Base-by-base conservation (phyloP, 2,888 invertebrate genomes). In the Dastarcus helophoroides region DNA sequence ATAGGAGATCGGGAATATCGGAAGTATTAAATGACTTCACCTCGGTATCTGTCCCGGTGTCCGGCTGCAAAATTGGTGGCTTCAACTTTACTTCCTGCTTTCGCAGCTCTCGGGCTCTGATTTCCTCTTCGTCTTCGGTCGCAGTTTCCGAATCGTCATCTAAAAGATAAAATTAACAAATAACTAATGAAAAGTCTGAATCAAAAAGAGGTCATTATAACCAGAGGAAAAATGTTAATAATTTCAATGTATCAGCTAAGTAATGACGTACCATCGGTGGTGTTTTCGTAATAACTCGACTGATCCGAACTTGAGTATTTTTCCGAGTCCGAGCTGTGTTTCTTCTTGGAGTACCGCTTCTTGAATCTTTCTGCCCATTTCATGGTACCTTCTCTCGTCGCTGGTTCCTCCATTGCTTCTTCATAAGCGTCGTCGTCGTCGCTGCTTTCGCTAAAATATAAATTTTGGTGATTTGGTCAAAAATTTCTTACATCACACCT, bases 321-420 rank as follows among this genome's bases (percentile, higher is more conserved):
- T 34, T 59, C 56, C 2, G 58, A 58, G 35, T 58, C 56, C 8
- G 57, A 53, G 27, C 51, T 47, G 44, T 54, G 51, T 23, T 43
- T 43, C 36, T 56, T 56, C 19, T 48, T 48, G 3, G 53, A 54
- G 35, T 73, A 72, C 14, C 70, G 60, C 32, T 69, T 58, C 23
- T 76, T 76, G 73, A 76, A 79, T 39, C 74, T 70, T 44, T 78
- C 76, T 1, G 78, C 78, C 46, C 79, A 62, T 46, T 76, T 71
- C 29, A 78, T 58, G 2, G 79, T 80, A 45, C 78, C 77, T 47
- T 74, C 73, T 28, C 71, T 71, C n/a, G 71, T 73, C 22, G 70
- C 54, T 3, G 70, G 71, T 42, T 70, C 69, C 41, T 76, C 77
- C 41, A 76, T 65, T 4, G 76, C 77, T 53, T 79, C 78, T 48